Evolutionary conservation across 2,888 invertebrate genomes (phyloP), one percentile per base, ranked within the genome.

Genomic region (Drosophila subquinaria): DNA sequence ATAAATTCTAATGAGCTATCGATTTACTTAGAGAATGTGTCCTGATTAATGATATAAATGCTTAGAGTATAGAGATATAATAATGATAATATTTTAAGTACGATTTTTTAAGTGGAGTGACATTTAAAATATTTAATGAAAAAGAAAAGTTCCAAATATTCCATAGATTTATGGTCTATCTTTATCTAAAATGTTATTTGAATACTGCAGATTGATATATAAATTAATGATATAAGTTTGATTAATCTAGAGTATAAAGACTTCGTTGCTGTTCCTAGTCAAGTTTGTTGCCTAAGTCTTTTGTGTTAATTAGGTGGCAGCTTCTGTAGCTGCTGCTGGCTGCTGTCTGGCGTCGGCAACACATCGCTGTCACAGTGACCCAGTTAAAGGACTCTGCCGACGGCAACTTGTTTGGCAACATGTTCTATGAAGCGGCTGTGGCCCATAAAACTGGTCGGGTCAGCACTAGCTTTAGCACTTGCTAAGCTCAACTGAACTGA

Each of bases 321-420:
- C 53, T 61, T 36, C 23, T 30, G 48, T 35, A 17, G 36, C 55
- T 50, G 42, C 55, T 50, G 11, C 36, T 17, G 36, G 9, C 64
- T 38, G 23, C 15, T 36, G 17, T 35, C 30, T 53, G 57, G 33
- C 35, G 15, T 35, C 53, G 47, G 65, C 36, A 8, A 20, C 38
- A 15, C 42, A 15, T n/a, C 36, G 65, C 69, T 68, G 81, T 52
- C 74, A 79, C 71, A 86, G 71, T 85, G 88, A 85, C 88, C 86
- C 73, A 84, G 74, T 82, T 84, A 88, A 84, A 84, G 84, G 84
- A 88, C 82, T 61, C 76, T 63, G 74, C 65, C 69, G 72, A 52
- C 55, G 48, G 74, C 81, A 85, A 84, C 84, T 88, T 73, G 84
- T 88, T 88, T 82, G 73, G 79, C 82, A 79, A 88, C 82, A 76